A percentile compares a stretch with the other conserved stretches of the same genome.
phyloP scores from a whole-genome alignment of 2,888 invertebrate genomes.

The Carcina quercana region DNA sequence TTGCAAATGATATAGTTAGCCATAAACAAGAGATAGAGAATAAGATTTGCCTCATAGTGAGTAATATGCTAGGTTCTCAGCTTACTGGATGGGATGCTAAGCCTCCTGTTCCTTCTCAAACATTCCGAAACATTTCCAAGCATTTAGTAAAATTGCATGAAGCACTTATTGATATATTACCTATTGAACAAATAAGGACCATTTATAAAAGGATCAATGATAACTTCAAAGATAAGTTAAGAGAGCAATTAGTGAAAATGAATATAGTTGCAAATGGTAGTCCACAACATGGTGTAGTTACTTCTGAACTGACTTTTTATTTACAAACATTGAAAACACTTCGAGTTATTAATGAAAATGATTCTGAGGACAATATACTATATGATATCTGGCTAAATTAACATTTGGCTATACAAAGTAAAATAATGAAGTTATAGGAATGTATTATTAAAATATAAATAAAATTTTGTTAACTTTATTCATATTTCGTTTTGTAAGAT shows the following conservation, averaged over 20 bases:
- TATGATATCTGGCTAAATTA: slow-evolving; percentile 88
- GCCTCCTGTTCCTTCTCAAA: slow-evolving; percentile 95
- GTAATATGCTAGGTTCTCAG: slow-evolving; percentile 87
- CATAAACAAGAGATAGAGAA: slow-evolving; percentile 95
- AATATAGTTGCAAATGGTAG: slow-evolving; percentile 97
- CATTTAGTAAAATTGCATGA: slow-evolving; percentile 94
- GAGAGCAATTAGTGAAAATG: slow-evolving; percentile 88
- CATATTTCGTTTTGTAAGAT: too few relatives aligned
- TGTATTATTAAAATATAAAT: too few relatives aligned
- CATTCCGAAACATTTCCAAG: slow-evolving; percentile 89
- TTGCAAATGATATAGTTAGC: slow-evolving; percentile 86
- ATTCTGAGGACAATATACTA: slow-evolving; percentile 83
- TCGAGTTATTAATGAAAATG: slow-evolving; percentile 83
- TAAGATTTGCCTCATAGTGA: slow-evolving; percentile 93
- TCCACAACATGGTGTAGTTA: slow-evolving; percentile 96
- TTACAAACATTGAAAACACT: slow-evolving; percentile 88
- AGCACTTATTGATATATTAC: slow-evolving; percentile 90
- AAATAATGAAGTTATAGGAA: too few relatives aligned
- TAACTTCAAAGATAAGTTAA: slow-evolving; percentile 89
- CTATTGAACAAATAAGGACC: slow-evolving; percentile 82
- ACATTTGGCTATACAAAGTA: slow-evolving; percentile 13
- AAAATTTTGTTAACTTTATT: too few relatives aligned
- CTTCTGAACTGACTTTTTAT: slow-evolving; percentile 93
- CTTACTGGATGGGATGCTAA: slow-evolving; percentile 93
- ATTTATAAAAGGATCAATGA: slow-evolving; percentile 87